These are phyloP conservation scores for Rhynchopsitta pachyrhyncha DNA, from an alignment of 2,113 vertebrate genomes.

Conservation along the genomic window DNA sequence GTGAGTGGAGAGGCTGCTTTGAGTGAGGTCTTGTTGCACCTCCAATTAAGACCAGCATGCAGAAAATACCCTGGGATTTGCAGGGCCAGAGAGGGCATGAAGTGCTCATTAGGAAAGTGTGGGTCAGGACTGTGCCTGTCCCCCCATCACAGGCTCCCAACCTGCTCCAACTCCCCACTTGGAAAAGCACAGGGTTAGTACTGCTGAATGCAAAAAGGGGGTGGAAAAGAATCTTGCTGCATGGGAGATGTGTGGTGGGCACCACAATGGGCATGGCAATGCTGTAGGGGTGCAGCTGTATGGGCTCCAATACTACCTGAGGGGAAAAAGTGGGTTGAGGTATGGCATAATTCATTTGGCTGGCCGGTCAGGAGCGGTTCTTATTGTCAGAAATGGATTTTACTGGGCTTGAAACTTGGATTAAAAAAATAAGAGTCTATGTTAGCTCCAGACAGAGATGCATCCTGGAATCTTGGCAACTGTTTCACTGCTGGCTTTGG, in stretches of 20 bases:
- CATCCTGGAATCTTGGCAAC: constrained; percentile 69
- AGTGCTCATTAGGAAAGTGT: not conserved
- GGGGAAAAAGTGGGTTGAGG: not conserved
- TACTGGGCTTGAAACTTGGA: constrained; percentile 50
- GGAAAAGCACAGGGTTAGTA: not conserved
- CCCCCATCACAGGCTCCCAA: fast-evolving
- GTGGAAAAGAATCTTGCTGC: not conserved
- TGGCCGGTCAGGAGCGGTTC: not conserved
- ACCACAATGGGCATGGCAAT: fast-evolving
- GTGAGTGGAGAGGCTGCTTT: not conserved
- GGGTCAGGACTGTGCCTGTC: not conserved
- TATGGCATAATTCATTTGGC: not conserved
- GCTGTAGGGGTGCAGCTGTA: not conserved
- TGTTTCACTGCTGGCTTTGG: constrained; percentile 66
- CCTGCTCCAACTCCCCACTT: not conserved
- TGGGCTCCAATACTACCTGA: not conserved
- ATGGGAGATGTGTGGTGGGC: not conserved
- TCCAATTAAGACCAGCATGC: not conserved
- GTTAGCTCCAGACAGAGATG: constrained; percentile 68
- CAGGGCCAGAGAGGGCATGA: not conserved
- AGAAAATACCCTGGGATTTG: not conserved
- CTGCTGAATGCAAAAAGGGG: not conserved
- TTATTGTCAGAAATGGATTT: constrained; percentile 29
- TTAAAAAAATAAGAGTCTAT: constrained; percentile 16
- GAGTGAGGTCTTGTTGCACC: not conserved